Evolutionary conservation across 2,888 invertebrate genomes (phyloP), one percentile per base, ranked within the genome.

Genomic region (Agrotis ipsilon): DNA sequence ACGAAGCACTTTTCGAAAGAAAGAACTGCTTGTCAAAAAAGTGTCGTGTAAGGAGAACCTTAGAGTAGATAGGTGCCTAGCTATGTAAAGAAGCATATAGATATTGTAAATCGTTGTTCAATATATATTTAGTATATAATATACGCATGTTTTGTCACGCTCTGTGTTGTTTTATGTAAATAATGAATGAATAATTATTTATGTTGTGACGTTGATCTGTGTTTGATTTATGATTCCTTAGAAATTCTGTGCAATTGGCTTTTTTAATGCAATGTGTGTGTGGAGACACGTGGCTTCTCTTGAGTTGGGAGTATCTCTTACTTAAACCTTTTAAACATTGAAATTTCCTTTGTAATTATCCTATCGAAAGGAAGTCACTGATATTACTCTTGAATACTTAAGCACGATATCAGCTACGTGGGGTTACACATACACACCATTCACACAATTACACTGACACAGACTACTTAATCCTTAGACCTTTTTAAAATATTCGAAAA

Each of bases 151-250:
- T 85, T 85, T 87, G 86, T 89, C 84, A 87, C 83, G 85, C 86
- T 86, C 70, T 85, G 72, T 87, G 83, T 81, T 87, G 86, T 91
- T 91, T 79, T 90, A 91, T 94, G 93, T 94, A 93, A 92, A 94
- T 94, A 94, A 92, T 92, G 87, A 90, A 92, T 91, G 91, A 93
- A 94, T 93, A 92, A 92, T 93, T 92, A 91, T 90, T 89, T 92
- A 91, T 94, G 88, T 91, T 92, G 92, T 92, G 93, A 89, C 87
- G 92, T 93, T 92, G 58, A 88, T 91, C 83, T 82, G 90, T 91
- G 90, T 93, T 92, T 93, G 84, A 92, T 92, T 93, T 92, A 82
- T 78, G 68, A 85, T 83, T 77, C 86, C 85, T 86, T 79, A 73
- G 74, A 70, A 72, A 72, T 70, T 82, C 64, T 75, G 61, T 71